Evolutionary conservation across 2,113 vertebrate genomes (phyloP).

Genomic region (Indri indri): DNA sequence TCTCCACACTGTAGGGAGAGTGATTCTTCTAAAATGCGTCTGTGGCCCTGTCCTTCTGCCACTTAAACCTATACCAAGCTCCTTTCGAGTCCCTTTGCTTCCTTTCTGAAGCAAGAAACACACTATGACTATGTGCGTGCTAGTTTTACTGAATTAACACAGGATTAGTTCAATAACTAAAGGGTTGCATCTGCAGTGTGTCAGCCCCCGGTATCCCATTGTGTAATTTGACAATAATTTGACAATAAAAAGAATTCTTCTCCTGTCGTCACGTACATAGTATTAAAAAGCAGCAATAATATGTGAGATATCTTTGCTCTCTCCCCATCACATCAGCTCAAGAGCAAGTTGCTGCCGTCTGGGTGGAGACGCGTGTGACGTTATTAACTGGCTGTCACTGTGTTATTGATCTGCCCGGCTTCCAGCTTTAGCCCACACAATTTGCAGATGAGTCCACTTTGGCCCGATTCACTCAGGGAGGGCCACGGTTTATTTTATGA

Average conservation of each 20-base stretch:
- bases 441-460: not conserved
- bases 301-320: not conserved
- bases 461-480: not conserved
- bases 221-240: not conserved
- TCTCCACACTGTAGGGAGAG: no score
- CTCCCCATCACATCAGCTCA: not conserved
- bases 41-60: no score
- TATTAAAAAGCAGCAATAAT: not conserved
- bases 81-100: not conserved
- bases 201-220: rapidly evolving
- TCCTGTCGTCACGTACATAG: not conserved
- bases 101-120: not conserved
- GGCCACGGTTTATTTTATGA: not conserved
- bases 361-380: not conserved
- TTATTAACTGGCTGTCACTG: no score
- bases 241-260: not conserved
- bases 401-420: not conserved
- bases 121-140: not conserved
- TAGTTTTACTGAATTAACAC: not conserved
- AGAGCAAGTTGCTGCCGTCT: not conserved
- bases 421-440: not conserved
- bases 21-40: no score
- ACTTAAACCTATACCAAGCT: not conserved
- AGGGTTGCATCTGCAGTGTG: not conserved
- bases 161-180: not conserved